These are phyloP conservation scores for Tanytarsus gracilentus DNA, from an alignment of 2,888 invertebrate species.

Conservation along the genomic window DNA sequence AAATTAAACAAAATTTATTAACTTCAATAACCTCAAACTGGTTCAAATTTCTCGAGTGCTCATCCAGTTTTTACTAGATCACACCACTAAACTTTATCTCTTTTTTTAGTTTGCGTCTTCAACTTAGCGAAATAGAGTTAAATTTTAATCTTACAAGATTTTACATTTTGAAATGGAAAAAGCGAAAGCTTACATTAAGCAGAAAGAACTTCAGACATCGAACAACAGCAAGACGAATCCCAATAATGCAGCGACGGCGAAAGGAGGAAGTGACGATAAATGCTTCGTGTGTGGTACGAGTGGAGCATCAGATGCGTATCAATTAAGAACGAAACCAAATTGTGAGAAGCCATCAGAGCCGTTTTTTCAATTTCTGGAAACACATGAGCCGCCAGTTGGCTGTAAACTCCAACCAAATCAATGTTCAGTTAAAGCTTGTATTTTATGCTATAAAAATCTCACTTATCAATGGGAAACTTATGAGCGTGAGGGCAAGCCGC, in stretches of 20 bases:
- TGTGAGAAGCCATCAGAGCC: slow-evolving; percentile 64
- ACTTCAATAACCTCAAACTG: too few relatives aligned
- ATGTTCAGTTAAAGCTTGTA: slow-evolving; percentile 62
- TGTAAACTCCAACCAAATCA: slow-evolving; percentile 47
- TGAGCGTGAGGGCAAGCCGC: slow-evolving; percentile 75
- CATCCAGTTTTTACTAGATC: too few relatives aligned
- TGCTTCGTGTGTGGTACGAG: slow-evolving; percentile 69
- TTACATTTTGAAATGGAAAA: slow-evolving; percentile 49
- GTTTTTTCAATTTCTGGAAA: slow-evolving; percentile 85
- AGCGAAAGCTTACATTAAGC: slow-evolving; percentile 62
- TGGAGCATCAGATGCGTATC: slow-evolving; percentile 53
- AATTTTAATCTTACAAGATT: neutral
- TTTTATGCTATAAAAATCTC: slow-evolving; percentile 76
- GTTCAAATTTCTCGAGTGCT: too few relatives aligned
- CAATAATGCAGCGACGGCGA: neutral
- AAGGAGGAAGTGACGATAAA: slow-evolving; percentile 35
- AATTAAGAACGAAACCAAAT: slow-evolving; percentile 57
- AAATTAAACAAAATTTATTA: too few relatives aligned
- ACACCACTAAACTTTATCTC: too few relatives aligned
- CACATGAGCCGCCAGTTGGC: slow-evolving; percentile 77
- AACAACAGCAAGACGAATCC: neutral
- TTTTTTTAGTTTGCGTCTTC: slow-evolving; percentile 10
- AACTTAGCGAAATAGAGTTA: neutral
- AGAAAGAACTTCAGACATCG: slow-evolving; percentile 53
- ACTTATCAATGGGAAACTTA: slow-evolving; percentile 88